Evolutionary conservation across 1,140 invertebrate species (phyloP), one percentile per base, ranked within the genome.

Genomic region (Laodelphax striatellus): DNA sequence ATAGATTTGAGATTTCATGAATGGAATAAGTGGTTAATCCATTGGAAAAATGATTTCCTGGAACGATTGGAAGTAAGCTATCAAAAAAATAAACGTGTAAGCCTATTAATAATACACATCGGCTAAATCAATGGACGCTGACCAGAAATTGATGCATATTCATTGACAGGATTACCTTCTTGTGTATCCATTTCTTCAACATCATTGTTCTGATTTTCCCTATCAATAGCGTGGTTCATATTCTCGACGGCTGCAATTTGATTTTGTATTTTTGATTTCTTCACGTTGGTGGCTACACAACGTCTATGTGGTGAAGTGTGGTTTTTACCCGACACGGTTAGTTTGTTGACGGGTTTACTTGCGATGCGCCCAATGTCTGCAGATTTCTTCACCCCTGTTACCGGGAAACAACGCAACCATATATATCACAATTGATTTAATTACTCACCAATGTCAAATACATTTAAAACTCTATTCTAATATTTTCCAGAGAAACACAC

Each of bases 141-240:
- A 55, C 17, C 13, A 57, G 57, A 58, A 62, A 22, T 54, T 59
- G 13, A 41, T 43, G 11, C 21, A 17, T 24, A 21, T 58, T n/a
- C 28, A 58, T 52, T 58, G 31, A 54, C 22, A 54, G 28, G 28
- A 24, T 52, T 71, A 89, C 87, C 87, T 79, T 90, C 87, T 75
- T 89, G 86, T 60, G 87, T 90, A 73, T 91, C 88, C 86, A 90
- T 91, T 73, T 90, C 88, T 74, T 90, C 88, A 63, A 88, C 81
- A 74, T 89, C 85, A 76, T 83, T 81, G 70, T 80, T 76, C 69
- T 79, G 77, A 71, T 75, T 77, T 70, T 81, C 78, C 65, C 70
- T 70, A 73, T 79, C 80, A 73, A 83, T 79, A 76, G 83, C 80
- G 81, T 87, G 84, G 79, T 86, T 86, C 83, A 86, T 86, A 75